These are phyloP conservation scores for Lasioglossum malachurum DNA, from an alignment of 2,888 invertebrate genomes.

Conservation along the genomic window DNA sequence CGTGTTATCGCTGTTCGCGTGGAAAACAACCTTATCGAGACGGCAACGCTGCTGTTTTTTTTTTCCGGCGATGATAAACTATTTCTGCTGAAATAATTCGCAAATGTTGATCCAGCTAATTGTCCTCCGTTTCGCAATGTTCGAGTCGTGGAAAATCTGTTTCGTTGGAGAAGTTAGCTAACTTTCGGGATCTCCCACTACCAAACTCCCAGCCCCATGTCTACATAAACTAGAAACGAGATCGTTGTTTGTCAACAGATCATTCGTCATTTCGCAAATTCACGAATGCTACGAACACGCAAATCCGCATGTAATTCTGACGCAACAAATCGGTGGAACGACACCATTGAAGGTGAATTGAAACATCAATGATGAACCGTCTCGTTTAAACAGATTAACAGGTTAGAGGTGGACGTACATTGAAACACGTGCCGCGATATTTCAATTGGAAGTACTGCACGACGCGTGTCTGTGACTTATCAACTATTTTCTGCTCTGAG, in stretches of 20 bases:
- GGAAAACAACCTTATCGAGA: constrained; percentile 8
- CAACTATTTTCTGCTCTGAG: neutral
- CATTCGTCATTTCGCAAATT: neutral
- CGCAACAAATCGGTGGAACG: neutral
- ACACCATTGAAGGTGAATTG: neutral
- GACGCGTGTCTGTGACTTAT: neutral
- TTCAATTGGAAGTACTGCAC: neutral
- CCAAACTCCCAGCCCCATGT: neutral
- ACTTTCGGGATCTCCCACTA: neutral
- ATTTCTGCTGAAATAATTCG: neutral
- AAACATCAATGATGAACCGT: neutral
- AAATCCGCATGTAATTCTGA: neutral
- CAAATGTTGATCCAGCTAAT: neutral
- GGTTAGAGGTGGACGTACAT: neutral
- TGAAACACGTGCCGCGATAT: neutral
- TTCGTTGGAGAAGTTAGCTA: neutral
- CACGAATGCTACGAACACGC: no score
- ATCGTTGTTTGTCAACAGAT: neutral
- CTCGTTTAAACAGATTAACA: neutral
- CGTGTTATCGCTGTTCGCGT: neutral
- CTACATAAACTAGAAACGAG: neutral
- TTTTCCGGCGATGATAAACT: neutral
- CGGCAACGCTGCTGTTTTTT: constrained; percentile 3
- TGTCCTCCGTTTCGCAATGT: neutral
- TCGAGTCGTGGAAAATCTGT: neutral